Evolutionary conservation across 2,797 vertebrate genomes (phyloP).

Genomic region (Otolemur crassicaudatus): DNA sequence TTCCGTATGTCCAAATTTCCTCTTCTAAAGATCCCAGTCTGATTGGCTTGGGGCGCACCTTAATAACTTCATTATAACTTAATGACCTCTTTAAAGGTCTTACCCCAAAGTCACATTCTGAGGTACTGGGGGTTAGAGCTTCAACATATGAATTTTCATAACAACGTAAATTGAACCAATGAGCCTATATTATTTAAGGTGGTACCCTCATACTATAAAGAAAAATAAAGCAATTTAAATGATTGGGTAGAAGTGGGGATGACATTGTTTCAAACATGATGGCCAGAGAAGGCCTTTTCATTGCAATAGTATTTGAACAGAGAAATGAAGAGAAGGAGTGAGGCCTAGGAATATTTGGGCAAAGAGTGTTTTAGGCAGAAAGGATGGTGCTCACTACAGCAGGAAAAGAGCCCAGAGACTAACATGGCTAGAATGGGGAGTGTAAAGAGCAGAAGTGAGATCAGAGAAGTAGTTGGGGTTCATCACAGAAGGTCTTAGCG

Average conservation of each 20-base stretch:
- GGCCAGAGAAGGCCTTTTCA: not conserved
- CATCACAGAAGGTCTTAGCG: not conserved
- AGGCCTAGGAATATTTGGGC: not conserved
- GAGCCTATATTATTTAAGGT: not conserved
- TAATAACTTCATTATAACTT: not conserved
- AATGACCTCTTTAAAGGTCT: not conserved
- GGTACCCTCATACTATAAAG: not conserved
- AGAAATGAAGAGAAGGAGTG: not conserved
- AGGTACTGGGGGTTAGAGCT: not conserved
- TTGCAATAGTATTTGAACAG: constrained; percentile 26
- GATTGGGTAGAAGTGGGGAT: not conserved
- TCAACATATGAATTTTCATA: not conserved
- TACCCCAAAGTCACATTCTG: not conserved
- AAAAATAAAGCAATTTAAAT: constrained; percentile 13
- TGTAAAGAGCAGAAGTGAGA: not conserved
- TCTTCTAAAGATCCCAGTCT: not conserved
- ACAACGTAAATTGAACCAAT: not conserved
- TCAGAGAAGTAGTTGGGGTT: not conserved
- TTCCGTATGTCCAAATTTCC: not conserved
- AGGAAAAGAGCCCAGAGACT: not conserved
- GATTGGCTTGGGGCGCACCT: not conserved
- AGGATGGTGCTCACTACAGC: not conserved
- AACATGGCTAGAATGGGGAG: not conserved
- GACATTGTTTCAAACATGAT: not conserved
- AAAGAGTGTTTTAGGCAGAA: not conserved